Conservation (phyloP, 2,113 vertebrate species). For the Psephotus haematonotus region DNA sequence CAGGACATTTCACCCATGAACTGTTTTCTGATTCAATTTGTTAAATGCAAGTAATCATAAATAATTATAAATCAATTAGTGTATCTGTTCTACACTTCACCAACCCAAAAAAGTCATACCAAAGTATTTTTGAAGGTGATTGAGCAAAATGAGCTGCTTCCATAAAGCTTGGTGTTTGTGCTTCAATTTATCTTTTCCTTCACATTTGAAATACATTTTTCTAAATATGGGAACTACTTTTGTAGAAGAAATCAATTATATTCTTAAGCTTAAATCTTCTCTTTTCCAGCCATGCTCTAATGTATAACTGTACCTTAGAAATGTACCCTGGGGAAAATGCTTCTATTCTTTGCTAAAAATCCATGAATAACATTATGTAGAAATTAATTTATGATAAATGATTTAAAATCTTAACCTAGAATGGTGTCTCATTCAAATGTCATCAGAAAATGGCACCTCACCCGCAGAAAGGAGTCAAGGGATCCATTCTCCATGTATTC, state of each 20-base stretch:
- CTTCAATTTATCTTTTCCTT: conserved; percentile 56
- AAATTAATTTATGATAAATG: conserved; percentile 77
- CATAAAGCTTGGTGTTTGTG: not conserved
- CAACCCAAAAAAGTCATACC: not conserved
- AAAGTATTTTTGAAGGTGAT: conserved; percentile 25
- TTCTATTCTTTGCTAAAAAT: conserved; percentile 67
- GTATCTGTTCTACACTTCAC: not conserved
- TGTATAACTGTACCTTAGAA: conserved; percentile 58
- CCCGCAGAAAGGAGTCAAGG: conserved; percentile 93
- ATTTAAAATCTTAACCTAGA: conserved; percentile 72
- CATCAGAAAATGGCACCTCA: conserved; percentile 79
- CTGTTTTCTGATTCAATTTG: conserved; percentile 41
- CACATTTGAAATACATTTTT: conserved; percentile 35
- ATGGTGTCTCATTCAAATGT: conserved; percentile 71
- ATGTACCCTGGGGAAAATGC: conserved; percentile 39
- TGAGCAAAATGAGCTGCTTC: conserved; percentile 49
- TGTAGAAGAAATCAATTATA: conserved; percentile 69
- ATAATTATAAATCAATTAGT: conserved; percentile 42
- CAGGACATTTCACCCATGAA: conserved; percentile 5
- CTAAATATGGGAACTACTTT: conserved; percentile 47
- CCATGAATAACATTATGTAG: conserved; percentile 70
- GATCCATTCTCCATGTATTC: conserved; percentile 98
- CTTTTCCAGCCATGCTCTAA: conserved; percentile 29
- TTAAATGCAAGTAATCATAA: conserved; percentile 28
- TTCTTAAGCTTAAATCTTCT: conserved; percentile 49